Evolutionary conservation across 2,797 vertebrate species (phyloP), one percentile per base, ranked within the genome.

Genomic region (Gymnopithys bicolor): DNA sequence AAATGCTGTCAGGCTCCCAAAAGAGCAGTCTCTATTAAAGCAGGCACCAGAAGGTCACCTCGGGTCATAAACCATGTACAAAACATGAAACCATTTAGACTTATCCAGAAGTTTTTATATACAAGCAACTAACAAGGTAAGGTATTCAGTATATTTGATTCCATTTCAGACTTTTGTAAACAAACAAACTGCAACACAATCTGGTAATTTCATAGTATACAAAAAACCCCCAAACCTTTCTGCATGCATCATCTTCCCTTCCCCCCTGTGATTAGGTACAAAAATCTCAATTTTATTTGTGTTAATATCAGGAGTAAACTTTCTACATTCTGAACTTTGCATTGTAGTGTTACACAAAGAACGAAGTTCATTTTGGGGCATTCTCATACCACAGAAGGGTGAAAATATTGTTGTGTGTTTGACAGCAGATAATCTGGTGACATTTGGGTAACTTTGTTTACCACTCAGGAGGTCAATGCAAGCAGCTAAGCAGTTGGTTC

Each of bases 1-100:
- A 94, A 94, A 59, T 86, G 81, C 78, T 94, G 43, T 80, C 58
- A 83, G 80, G 55, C 89, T 86, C 62, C 79, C 79, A 89, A 74
- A 87, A 95, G 94, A 82, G 60, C 85, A 87, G 85, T 93, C 71
- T 95, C 25, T 77, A n/a, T 90, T 96, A 83, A 80, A 89, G 58
- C 53, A 90, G 93, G 82, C 53, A 89, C 64, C 45, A 63, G 84
- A 87, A 96, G 77, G 92, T 96, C 90, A 90, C 87, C 75, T 94
- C 8, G 45, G 92, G 84, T 96, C 92, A 92, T 90, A 91, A 95
- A 79, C 83, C 62, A 8, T 92, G 78, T 67, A 75, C 84, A 80
- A 82, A 95, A 79, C 87, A 86, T 93, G 79, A 90, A 88, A 84
- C 83, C 28, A 46, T 93, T 95, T 87, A 89, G 76, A 59, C 68